Evolutionary conservation across 2,113 vertebrate species (phyloP), one percentile per base, ranked within the genome.

Genomic region (Hippolais icterina): DNA sequence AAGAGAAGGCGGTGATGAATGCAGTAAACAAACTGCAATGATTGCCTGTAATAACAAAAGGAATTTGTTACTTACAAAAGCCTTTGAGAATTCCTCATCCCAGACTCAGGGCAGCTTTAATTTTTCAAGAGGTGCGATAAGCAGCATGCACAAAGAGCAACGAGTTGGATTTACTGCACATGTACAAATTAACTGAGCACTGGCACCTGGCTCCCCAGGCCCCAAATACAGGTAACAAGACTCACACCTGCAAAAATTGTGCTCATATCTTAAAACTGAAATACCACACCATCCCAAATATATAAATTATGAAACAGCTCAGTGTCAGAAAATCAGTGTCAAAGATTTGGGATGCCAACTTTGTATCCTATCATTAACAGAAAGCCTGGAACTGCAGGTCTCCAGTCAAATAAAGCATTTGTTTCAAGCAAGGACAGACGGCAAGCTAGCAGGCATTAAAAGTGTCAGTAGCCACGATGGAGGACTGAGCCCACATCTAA

Each of bases 101-200:
- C 25, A 63, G 61, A 52, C 39, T 80, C 31, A 50, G 46, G 33
- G 49, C 25, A 63, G 78, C 33, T 64, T 93, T 78, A 47, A 52
- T 68, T 87, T 87, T 84, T 72, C 65, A 59, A 49, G 53, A 74
- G 39, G 29, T 42, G 41, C 0, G 1, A 76, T 31, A 68, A n/a
- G 22, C n/a, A 76, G 66, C 57, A 21, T 4, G 14, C 44, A 65
- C 16, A 20, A 14, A 28, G 49, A 82, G 42, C 29, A 70, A 63
- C 0, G 21, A 81, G 39, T 1, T 50, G 50, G 35, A 66, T 81
- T 93, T 91, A 50, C 56, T n/a, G 35, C 56, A 10, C 10, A 8
- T 1, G 16, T 9, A 35, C 7, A n/a, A 52, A 66, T 17, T 33
- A 70, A 42, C 29, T 3, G 3, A 4, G 10, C 1, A 0, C 50